Base-by-base conservation (phyloP, 2,113 vertebrate species). In the Dicentrarchus labrax region DNA sequence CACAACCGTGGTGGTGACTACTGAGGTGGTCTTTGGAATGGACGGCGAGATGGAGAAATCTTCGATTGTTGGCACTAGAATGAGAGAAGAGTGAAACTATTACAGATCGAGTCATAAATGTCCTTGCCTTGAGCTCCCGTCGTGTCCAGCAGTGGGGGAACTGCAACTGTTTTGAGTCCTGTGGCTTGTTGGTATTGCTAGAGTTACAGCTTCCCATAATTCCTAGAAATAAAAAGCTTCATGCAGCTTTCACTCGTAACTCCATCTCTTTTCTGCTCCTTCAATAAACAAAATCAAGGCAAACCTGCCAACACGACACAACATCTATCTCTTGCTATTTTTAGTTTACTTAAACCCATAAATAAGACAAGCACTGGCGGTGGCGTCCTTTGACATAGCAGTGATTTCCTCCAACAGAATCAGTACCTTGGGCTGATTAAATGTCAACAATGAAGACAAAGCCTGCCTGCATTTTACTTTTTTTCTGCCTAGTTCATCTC, bases 21-120 rank as follows among this genome's bases (percentile, higher is more conserved):
- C 15, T 0, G 94, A 84, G 54, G 96, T 97, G 88, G 97, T 97
- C 95, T 95, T 96, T 75, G 95, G 94, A 3, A 94, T 82, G 59
- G 97, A 94, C 60, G 96, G 94, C 10, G 97, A 96, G 75, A 96
- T 93, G 79, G 97, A 94, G 85, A 96, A 95, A 90, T 97, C 96
- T 87, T 96, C 95, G 74, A 94, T 96, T 66, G 97, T 97, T 89
- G 97, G 97, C 93, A 96, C 98, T 99, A 91, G 48, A 91, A 54
- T 0, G 12, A 50, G 90, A 86, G 82, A 76, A 68, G 91, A 69
- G 50, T 12, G 19, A 66, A 8, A 69, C 43, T 62, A 62, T 90
- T 89, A 84, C 72, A 75, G 43, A 53, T 72, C 0, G 38, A 82
- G 71, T 81, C 57, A 54, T 76, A 75, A 76, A 86, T 50, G 30